A percentile compares a stretch with the other conserved stretches of the same genome.
Evolutionary conservation across 2,113 vertebrate species (phyloP).

Genomic region (Eurystomus gularis): DNA sequence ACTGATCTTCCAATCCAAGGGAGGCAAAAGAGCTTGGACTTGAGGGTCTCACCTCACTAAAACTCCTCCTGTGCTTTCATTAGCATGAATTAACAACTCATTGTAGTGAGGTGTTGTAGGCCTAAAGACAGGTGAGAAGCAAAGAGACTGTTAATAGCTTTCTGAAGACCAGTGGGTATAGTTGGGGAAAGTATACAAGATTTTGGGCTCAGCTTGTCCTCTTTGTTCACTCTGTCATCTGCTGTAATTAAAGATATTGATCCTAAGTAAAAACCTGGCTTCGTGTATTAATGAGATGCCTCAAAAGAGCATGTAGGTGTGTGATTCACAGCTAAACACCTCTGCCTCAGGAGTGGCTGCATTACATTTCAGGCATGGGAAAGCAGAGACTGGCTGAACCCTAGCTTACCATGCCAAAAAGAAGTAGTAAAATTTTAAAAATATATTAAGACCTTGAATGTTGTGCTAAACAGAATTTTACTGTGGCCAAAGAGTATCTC

Average conservation of each 20-base stretch:
- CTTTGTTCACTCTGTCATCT: neutral
- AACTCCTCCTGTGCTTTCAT: neutral
- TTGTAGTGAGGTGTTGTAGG: neutral
- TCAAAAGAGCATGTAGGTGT: neutral
- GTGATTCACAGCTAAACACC: neutral
- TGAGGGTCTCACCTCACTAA: neutral
- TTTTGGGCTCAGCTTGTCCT: neutral
- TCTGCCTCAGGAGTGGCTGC: neutral
- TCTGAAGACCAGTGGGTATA: neutral
- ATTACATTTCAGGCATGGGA: neutral
- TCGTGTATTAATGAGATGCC: neutral
- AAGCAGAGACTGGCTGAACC: neutral
- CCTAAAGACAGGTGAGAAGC: neutral
- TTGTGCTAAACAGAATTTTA: neutral
- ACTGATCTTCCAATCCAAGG: neutral
- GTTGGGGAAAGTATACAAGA: neutral
- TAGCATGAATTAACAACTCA: neutral
- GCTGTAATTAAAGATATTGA: neutral
- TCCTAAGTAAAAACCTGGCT: neutral
- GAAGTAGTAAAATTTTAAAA: neutral
- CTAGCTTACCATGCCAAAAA: neutral
- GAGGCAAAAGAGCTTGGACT: neutral
- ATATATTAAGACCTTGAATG: neutral
- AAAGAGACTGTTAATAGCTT: neutral
- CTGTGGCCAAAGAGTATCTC: neutral